These are phyloP conservation scores for Panonychus citri DNA, from an alignment of 1,140 invertebrate species.

Conservation along the genomic window DNA sequence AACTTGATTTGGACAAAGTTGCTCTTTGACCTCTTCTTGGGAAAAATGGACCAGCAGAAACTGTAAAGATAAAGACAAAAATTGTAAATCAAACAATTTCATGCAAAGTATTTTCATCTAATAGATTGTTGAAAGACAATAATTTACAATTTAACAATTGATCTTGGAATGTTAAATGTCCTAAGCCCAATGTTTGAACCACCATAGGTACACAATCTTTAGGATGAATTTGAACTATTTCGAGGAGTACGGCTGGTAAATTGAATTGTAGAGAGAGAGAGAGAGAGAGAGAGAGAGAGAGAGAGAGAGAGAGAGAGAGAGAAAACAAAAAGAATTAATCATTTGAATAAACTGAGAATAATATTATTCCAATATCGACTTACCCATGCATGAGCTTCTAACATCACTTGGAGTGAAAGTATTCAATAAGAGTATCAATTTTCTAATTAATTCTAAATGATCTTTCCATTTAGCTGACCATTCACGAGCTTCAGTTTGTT, in stretches of 20 bases:
- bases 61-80: conserved; percentile 16
- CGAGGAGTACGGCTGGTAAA: conserved; percentile 63
- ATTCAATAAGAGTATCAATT: conserved; percentile 62
- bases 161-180: conserved; percentile 54
- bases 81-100: neutral
- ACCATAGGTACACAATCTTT: conserved; percentile 52
- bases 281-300: conserved; percentile 22
- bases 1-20: conserved; percentile 30
- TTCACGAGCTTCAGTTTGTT: conserved; percentile 24
- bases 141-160: conserved; percentile 27
- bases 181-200: conserved; percentile 56
- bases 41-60: conserved; percentile 44
- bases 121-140: neutral
- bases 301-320: conserved; percentile 3
- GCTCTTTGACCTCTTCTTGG: conserved; percentile 35
- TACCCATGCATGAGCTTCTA: conserved; percentile 47
- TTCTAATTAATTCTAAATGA: conserved; percentile 53
- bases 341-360: conserved; percentile 5
- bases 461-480: conserved; percentile 37
- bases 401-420: conserved; percentile 70
- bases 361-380: conserved; percentile 8
- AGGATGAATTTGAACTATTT: conserved; percentile 56
- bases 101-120: neutral
- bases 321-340: conserved; percentile 4
- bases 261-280: no score